Evolutionary conservation across 2,888 invertebrate genomes (phyloP).

Genomic region (Cephalotes varians): DNA sequence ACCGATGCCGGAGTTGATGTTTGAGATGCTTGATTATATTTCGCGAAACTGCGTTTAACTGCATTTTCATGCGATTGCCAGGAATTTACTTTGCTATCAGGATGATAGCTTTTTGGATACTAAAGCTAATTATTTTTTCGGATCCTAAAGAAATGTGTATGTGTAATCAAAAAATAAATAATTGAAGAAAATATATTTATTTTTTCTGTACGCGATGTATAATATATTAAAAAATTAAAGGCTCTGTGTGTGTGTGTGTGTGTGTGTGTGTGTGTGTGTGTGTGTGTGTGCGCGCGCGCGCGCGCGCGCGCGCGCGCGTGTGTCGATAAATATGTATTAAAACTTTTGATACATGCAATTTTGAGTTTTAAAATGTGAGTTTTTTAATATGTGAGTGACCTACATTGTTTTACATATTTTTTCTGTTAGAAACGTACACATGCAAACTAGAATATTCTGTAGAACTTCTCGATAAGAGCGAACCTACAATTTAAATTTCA

Average conservation of each 20-base stretch:
- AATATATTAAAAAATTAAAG: not conserved
- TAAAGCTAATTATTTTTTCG: not conserved
- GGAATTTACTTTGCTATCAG: slow-evolving; percentile 27
- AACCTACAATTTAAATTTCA: slow-evolving; percentile 17
- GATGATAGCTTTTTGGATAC: slow-evolving; percentile 9
- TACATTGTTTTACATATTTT: not conserved
- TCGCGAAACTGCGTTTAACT: slow-evolving; percentile 40
- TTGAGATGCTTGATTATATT: slow-evolving; percentile 49
- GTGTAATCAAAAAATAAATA: not conserved
- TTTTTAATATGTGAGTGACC: too few species aligned
- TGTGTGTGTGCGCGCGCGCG: too few species aligned
- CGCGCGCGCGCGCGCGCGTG: too few species aligned
- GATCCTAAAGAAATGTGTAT: not conserved
- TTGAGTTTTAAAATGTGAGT: too few species aligned
- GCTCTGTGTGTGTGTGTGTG: too few species aligned
- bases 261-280: too few species aligned
- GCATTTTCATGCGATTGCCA: slow-evolving; percentile 46
- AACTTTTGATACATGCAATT: too few species aligned
- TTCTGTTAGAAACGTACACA: not conserved
- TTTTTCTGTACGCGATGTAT: not conserved
- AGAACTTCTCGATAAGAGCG: not conserved
- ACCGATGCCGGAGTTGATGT: slow-evolving; percentile 41
- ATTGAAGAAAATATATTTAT: not conserved
- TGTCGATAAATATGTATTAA: too few species aligned
- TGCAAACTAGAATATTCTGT: not conserved